A percentile compares a stretch with the other conserved stretches of the same genome.
Conservation (phyloP, 2,113 vertebrate genomes). For the Vulpes lagopus region DNA sequence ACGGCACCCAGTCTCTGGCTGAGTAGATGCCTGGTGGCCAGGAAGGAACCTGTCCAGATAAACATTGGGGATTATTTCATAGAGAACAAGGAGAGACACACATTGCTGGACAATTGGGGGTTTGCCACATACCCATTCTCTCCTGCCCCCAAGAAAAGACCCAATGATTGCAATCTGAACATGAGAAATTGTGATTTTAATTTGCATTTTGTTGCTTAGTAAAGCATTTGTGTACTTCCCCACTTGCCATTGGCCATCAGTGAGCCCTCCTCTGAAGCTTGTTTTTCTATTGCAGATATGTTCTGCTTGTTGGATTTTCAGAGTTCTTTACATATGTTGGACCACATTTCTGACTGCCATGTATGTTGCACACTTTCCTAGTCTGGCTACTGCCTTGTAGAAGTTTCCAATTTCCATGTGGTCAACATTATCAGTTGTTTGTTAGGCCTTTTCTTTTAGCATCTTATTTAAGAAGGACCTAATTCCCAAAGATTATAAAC, state of each 20-base stretch:
- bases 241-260: fast-evolving
- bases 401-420: fast-evolving
- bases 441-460: fast-evolving
- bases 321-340: background rate
- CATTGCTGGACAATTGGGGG: fast-evolving
- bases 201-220: too few relatives aligned
- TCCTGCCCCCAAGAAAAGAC: background rate
- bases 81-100: background rate
- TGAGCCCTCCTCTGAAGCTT: background rate
- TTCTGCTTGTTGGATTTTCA: background rate
- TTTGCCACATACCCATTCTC: background rate
- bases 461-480: background rate
- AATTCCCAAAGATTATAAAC: background rate
- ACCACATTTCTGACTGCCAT: fast-evolving
- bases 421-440: fast-evolving
- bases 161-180: background rate
- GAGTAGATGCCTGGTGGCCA: background rate
- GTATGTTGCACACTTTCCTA: fast-evolving
- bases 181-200: background rate
- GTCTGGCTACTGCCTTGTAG: background rate
- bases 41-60: background rate
- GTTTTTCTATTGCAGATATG: too few relatives aligned
- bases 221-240: background rate
- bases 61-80: background rate
- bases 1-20: fast-evolving